Conservation (phyloP, 2,113 vertebrate genomes). For the Theristicus caerulescens region DNA sequence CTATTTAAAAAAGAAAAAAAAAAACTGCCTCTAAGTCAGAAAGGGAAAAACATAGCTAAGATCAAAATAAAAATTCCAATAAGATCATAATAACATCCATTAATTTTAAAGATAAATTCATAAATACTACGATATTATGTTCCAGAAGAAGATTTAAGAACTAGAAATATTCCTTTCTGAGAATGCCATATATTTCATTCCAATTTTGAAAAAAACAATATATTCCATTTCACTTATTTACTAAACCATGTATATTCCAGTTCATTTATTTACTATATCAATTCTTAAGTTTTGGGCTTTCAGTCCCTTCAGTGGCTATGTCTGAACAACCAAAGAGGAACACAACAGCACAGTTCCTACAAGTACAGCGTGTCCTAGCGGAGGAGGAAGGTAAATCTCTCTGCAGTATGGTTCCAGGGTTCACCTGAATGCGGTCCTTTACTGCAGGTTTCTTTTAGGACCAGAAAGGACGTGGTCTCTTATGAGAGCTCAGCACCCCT, state of each 20-base stretch:
- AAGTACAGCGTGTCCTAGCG: fast-evolving
- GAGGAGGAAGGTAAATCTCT: background rate
- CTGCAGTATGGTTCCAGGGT: background rate
- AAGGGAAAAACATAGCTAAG: background rate
- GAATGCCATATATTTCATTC: background rate
- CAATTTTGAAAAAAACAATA: background rate
- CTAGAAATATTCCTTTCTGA: background rate
- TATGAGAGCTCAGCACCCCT: background rate
- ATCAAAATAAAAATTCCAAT: background rate
- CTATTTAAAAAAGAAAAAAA: background rate
- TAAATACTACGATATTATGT: background rate
- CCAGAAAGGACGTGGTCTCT: fast-evolving
- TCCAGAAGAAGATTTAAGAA: background rate
- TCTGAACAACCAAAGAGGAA: background rate
- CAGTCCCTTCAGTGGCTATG: background rate
- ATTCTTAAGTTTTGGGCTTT: background rate
- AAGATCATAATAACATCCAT: background rate
- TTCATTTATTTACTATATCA: background rate
- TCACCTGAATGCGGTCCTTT: background rate
- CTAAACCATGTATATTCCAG: background rate
- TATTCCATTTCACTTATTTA: background rate
- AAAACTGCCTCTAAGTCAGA: background rate
- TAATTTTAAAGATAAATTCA: background rate
- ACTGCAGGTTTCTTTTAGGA: background rate
- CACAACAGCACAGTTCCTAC: background rate